phyloP scores from a whole-genome alignment of 2,797 vertebrate genomes.

The Danio aesculapii region DNA sequence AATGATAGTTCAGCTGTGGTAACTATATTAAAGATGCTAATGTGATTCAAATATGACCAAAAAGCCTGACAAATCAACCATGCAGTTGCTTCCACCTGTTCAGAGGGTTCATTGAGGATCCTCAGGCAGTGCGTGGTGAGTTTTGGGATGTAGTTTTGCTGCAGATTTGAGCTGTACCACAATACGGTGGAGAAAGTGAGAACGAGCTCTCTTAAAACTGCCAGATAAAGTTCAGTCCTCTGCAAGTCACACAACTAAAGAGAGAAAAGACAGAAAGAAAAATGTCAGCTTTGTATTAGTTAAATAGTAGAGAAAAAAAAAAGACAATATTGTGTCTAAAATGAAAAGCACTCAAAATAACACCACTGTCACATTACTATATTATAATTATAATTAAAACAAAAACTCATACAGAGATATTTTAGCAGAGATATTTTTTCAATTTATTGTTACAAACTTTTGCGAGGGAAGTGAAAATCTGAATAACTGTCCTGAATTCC shows the following conservation, averaged over 20 bases:
- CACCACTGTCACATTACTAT: no score
- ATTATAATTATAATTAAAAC: no score
- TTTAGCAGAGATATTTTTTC: no score
- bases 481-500: no score
- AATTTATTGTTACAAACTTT: no score
- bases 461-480: no score
- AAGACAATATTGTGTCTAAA: no score
- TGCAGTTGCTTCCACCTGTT: slow-evolving; percentile 68
- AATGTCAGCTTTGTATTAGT: not conserved
- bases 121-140: slow-evolving; percentile 76
- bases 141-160: slow-evolving; percentile 77
- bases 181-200: slow-evolving; percentile 66
- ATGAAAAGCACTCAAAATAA: no score
- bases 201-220: slow-evolving; percentile 80
- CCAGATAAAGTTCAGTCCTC: slow-evolving; percentile 88
- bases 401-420: no score
- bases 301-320: no score
- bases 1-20: not conserved
- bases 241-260: slow-evolving; percentile 77
- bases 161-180: slow-evolving; percentile 65
- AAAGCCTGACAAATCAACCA: no score
- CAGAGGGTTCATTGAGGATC: slow-evolving; percentile 75
- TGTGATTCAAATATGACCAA: not conserved
- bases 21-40: not conserved
- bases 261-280: not conserved